Evolutionary conservation across 2,797 vertebrate genomes (phyloP).

Genomic region (Rhinatrema bivittatum): DNA sequence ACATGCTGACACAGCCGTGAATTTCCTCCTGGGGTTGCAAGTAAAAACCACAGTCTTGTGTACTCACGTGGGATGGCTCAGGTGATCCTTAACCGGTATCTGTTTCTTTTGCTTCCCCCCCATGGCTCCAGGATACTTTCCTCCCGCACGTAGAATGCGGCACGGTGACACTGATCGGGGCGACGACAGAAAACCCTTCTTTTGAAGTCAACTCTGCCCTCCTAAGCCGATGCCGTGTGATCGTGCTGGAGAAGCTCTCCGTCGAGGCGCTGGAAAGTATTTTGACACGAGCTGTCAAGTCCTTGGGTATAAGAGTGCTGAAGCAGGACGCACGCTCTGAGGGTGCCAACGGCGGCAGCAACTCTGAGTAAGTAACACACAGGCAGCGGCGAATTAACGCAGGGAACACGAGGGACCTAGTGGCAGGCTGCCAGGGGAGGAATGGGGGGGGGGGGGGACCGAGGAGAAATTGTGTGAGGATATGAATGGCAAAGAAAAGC

Average conservation of each 20-base stretch:
- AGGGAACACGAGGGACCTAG: constrained; percentile 47
- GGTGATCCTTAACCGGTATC: constrained; percentile 56
- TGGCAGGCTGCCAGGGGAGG: constrained; percentile 47
- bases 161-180: constrained; percentile 81
- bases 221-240: constrained; percentile 87
- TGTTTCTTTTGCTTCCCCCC: constrained; percentile 78
- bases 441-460: constrained; percentile 22
- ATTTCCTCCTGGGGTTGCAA: no score
- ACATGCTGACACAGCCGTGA: no score
- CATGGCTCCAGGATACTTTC: constrained; percentile 91
- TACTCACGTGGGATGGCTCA: constrained; percentile 67
- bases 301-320: constrained; percentile 71
- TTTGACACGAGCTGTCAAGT: constrained; percentile 66
- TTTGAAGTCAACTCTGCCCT: constrained; percentile 92
- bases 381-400: constrained; percentile 52
- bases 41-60: no score
- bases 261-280: constrained; percentile 76
- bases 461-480: constrained; percentile 37
- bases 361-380: constrained; percentile 70
- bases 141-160: constrained; percentile 95
- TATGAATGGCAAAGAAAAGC: constrained; percentile 31
- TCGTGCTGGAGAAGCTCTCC: constrained; percentile 87
- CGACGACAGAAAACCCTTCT: constrained; percentile 94
- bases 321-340: constrained; percentile 36
- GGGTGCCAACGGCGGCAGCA: constrained; percentile 37